A percentile compares a stretch with the other conserved stretches of the same genome.
Evolutionary conservation across 2,888 invertebrate genomes (phyloP).

Genomic region (Calameuta filiformis): DNA sequence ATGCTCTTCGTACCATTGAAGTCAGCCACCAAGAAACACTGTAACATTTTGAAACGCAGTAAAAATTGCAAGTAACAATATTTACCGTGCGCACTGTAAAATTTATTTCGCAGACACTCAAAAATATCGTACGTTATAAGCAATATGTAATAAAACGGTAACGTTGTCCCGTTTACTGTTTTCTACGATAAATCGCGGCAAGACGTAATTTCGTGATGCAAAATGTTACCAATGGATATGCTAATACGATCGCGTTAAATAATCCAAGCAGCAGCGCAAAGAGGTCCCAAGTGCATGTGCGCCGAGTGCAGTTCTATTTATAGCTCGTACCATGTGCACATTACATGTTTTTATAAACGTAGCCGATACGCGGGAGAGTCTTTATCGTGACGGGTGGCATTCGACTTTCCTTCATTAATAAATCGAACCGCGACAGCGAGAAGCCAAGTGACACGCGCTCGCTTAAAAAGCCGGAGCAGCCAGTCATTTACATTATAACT

Average conservation of each 20-base stretch:
- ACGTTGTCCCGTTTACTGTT: no score
- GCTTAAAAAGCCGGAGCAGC: background rate
- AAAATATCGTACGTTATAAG: no score
- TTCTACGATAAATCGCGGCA: background rate
- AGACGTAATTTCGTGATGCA: background rate
- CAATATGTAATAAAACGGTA: no score
- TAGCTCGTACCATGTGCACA: constrained; percentile 31
- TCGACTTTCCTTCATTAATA: background rate
- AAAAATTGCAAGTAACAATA: no score
- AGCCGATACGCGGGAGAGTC: background rate
- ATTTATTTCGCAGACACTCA: no score
- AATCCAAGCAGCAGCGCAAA: constrained; percentile 16
- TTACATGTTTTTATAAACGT: constrained; percentile 31
- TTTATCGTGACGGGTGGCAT: background rate
- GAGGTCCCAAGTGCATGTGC: constrained; percentile 25
- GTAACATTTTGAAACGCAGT: no score
- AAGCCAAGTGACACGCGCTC: background rate
- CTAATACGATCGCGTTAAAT: constrained; percentile 11
- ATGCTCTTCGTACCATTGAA: no score
- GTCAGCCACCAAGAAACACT: no score
- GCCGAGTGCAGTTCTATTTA: constrained; percentile 38
- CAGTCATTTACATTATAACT: background rate
- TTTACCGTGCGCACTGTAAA: no score
- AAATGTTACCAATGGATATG: background rate
- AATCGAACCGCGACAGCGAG: background rate